Base-by-base conservation (phyloP, 1,140 invertebrate genomes). In the Lasaia peninsularis region DNA sequence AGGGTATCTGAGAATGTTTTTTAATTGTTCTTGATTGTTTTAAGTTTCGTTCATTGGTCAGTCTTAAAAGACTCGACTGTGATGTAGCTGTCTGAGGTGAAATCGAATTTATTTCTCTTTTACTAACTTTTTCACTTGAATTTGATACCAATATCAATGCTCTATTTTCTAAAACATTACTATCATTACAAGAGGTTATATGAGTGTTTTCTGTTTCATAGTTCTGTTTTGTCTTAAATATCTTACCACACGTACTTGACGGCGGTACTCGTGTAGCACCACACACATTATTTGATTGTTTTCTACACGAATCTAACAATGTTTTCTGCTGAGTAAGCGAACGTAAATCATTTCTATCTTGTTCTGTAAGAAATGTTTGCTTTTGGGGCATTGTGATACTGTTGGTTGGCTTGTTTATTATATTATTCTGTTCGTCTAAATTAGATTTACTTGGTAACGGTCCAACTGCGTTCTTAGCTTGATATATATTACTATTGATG, bases 391-490 rank as follows among this genome's bases (percentile, higher is more conserved):
- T 33, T 52, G 9, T 9, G 12, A 14, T 52, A 8, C 14, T 18
- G n/a, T 33, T 52, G n/a, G n/a, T n/a, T n/a, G n/a, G n/a, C n/a
- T n/a, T n/a, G n/a, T n/a, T n/a, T n/a, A n/a, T n/a, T n/a, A n/a
- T n/a, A n/a, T n/a, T n/a, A n/a, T n/a, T n/a, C n/a, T n/a, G n/a
- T n/a, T n/a, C n/a, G n/a, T n/a, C n/a, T n/a, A n/a, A n/a, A n/a
- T n/a, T n/a, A n/a, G 37, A 18, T 14, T 33, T 32, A n/a, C 37
- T 40, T 31, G 34, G 21, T 49, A 24, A 21, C 28, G 24, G 16
- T 9, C 8, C 8, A 49, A 5, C 49, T 58, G 32, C 35, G 40
- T 20, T 55, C 24, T 62, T 28, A 52, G 6, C 24, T 51, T 33
- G 21, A 48, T 51, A 4, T 20, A 54, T 20, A 33, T 20, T 48